phyloP scores from a whole-genome alignment of 2,113 vertebrate genomes.

The Hemicordylus capensis region DNA sequence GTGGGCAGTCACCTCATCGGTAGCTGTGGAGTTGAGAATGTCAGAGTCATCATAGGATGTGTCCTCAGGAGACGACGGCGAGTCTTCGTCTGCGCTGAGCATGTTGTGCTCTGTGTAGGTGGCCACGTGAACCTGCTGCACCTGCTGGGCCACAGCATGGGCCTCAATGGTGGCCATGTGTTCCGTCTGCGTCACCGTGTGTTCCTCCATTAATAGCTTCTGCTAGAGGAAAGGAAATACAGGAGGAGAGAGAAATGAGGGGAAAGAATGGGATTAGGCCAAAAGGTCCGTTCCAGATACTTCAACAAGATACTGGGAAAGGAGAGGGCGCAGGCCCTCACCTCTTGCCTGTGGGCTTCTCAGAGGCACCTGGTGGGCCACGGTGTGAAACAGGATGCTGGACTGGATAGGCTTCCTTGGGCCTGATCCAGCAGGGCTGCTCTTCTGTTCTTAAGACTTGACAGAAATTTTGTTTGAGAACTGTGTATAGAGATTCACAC shows the following conservation, averaged over 20 bases:
- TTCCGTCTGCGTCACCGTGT: conserved; percentile 87
- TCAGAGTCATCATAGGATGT: conserved; percentile 96
- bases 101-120: conserved; percentile 93
- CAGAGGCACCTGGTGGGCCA: too few species aligned
- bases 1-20: conserved; percentile 95
- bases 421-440: background rate
- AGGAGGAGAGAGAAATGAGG: background rate
- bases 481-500: too few species aligned
- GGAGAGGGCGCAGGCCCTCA: too few species aligned
- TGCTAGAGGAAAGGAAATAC: conserved; percentile 19
- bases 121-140: conserved; percentile 92
- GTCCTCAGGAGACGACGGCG: conserved; percentile 94
- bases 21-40: conserved; percentile 95
- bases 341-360: too few species aligned
- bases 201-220: conserved; percentile 90
- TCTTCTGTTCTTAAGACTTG: background rate
- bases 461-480: too few species aligned
- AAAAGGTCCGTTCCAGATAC: background rate
- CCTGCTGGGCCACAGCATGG: conserved; percentile 91
- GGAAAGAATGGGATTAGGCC: background rate
- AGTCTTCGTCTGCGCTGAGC: conserved; percentile 96
- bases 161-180: conserved; percentile 98
- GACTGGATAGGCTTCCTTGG: too few species aligned
- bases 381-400: too few species aligned
- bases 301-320: too few species aligned